These are phyloP conservation scores for Cygnus olor DNA, from an alignment of 2,797 vertebrate genomes.

Conservation along the genomic window DNA sequence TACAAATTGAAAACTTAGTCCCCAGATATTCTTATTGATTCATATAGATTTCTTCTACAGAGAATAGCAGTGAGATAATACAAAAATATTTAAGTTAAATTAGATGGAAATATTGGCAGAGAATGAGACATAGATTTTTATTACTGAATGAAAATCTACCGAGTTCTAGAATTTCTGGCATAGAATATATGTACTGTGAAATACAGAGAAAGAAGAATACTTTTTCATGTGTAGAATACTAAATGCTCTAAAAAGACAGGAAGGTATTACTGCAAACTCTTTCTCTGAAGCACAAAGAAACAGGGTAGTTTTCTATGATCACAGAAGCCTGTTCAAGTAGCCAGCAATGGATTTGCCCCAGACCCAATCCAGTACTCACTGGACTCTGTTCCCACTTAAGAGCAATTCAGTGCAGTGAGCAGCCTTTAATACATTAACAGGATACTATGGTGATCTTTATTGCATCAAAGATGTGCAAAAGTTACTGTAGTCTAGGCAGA, in stretches of 20 bases:
- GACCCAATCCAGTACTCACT: not conserved
- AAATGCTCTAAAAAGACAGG: not conserved
- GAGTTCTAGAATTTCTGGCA: not conserved
- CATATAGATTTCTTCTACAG: not conserved
- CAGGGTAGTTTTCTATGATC: not conserved
- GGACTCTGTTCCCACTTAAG: not conserved
- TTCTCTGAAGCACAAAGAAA: not conserved
- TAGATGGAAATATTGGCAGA: not conserved
- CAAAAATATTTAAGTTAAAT: not conserved
- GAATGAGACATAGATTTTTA: not conserved
- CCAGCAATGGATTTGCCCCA: not conserved
- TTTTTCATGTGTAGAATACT: not conserved
- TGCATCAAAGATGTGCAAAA: slow-evolving; percentile 1
- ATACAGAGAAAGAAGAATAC: not conserved
- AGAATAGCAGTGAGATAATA: not conserved
- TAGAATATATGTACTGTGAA: not conserved
- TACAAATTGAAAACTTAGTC: not conserved
- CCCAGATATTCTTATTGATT: not conserved
- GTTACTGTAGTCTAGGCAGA: not conserved
- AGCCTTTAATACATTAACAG: not conserved
- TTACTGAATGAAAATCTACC: not conserved
- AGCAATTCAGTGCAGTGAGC: not conserved
- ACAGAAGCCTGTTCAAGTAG: not conserved
- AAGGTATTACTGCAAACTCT: not conserved
- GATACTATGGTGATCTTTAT: not conserved